Percentiles rank a stretch among this genome's conserved stretches.
phyloP scores from a whole-genome alignment of 2,113 vertebrate species.

The Empidonax traillii region DNA sequence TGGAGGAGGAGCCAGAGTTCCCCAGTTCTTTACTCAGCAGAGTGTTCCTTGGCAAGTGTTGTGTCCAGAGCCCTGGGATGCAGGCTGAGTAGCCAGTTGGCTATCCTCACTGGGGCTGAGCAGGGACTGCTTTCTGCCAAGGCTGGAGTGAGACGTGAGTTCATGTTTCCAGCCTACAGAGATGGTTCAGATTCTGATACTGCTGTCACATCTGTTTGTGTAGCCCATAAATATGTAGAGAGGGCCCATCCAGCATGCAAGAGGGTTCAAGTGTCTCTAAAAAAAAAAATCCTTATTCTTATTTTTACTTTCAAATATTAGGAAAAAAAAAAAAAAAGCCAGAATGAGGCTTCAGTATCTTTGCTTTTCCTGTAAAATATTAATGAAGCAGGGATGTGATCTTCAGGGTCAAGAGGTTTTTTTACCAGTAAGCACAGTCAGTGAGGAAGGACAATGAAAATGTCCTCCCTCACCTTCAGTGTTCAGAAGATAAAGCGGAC shows the following conservation, averaged over 20 bases:
- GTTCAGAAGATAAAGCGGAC: not conserved
- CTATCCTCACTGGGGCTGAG: not conserved
- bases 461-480: not conserved
- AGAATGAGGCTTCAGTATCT: not conserved
- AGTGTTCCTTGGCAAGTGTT: not conserved
- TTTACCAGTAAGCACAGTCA: not conserved
- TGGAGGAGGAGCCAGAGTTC: constrained; percentile 7
- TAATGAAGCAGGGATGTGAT: not conserved
- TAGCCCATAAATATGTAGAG: not conserved
- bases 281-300: not conserved
- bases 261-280: not conserved
- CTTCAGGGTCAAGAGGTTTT: not conserved
- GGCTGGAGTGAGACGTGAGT: not conserved
- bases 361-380: not conserved
- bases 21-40: not conserved
- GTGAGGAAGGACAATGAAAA: constrained; percentile 6
- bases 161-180: not conserved
- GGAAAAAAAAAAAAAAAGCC: not conserved
- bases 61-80: not conserved
- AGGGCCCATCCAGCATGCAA: not conserved
- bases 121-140: not conserved
- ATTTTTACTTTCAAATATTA: not conserved
- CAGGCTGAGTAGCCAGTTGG: not conserved
- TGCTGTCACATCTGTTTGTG: not conserved
- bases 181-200: not conserved